phyloP scores from a whole-genome alignment of 2,113 vertebrate species.

The Neodontobutis hainanensis region DNA sequence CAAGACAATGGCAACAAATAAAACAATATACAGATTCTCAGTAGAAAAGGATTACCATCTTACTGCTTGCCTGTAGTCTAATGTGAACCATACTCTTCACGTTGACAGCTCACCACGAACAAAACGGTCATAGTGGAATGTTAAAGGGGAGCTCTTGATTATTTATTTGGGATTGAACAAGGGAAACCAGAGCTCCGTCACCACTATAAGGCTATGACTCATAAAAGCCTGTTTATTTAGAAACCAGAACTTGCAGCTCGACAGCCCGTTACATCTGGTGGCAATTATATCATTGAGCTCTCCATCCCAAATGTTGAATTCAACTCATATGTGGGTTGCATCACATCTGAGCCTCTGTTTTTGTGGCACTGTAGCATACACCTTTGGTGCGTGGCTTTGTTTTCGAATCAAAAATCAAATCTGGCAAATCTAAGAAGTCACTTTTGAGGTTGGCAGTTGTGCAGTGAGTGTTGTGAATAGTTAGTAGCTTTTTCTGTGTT shows the following conservation, averaged over 20 bases:
- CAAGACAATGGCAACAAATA: conserved; percentile 10
- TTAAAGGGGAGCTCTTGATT: conserved; percentile 66
- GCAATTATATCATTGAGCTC: conserved; percentile 71
- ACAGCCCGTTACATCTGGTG: conserved; percentile 75
- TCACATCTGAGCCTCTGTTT: conserved; percentile 43
- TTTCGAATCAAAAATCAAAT: conserved; percentile 28
- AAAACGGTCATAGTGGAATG: conserved; percentile 57
- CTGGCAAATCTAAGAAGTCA: conserved; percentile 1
- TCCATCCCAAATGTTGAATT: conserved; percentile 55
- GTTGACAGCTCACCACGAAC: conserved; percentile 52
- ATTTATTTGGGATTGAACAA: conserved; percentile 80
- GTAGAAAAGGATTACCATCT: conserved; percentile 61
- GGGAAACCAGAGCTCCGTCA: conserved; percentile 73
- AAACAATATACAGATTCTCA: conserved; percentile 30
- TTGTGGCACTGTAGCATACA: conserved; percentile 21
- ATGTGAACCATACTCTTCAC: conserved; percentile 69
- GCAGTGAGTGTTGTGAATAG: no score
- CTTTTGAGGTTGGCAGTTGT: conserved; percentile 2
- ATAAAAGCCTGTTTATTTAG: conserved; percentile 81
- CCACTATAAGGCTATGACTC: conserved; percentile 75
- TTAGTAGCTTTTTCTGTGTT: conserved; percentile 7
- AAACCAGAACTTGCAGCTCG: conserved; percentile 75
- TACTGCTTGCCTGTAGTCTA: conserved; percentile 60
- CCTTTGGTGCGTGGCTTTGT: conserved; percentile 19
- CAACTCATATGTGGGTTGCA: conserved; percentile 64